Base-by-base conservation (phyloP, 1,140 invertebrate species). In the Cydia strobilella region DNA sequence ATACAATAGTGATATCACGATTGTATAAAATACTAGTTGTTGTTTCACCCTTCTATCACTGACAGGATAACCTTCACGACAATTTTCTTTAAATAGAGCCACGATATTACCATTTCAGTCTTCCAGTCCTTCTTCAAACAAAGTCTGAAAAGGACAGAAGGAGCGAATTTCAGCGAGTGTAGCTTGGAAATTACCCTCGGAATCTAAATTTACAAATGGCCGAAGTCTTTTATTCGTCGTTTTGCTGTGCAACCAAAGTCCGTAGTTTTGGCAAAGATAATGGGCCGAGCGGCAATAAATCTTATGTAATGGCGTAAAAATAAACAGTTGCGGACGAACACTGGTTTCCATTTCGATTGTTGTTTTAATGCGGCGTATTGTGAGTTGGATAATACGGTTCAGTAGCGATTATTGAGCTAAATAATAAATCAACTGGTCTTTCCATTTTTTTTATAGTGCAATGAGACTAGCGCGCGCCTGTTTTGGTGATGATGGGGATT, bases 301-400 rank as follows among this genome's bases (percentile, higher is more conserved):
- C 81, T 81, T 65, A 35, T 72, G 77, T 80, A 84, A 83, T 83
- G 77, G 81, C 77, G 79, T 80, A 82, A 84, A 84, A 84, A 83
- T 84, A 83, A 84, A 84, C 83, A 83, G 77, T 77, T 73, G 72
- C 59, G 79, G 76, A 77, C 76, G 27, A 73, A 78, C 71, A 72
- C 74, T 66, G 31, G 27, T 48, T 51, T 45, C 15, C 75, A 76
- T 77, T 76, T 74, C 75, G 69, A 81, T 77, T 77, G 54, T 74
- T 62, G 78, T 82, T 77, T 77, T 74, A 80, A 73, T 76, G 59
- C 71, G 20, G 71, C n/a, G 7, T 72, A 69, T 20, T 69, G 65
- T 42, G 27, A 35, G 63, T 35, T 65, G 63, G 63, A 35, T 69
- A 69, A 69, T 69, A 39, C 35, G 42, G 10, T 45, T 45, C 13